Conservation (phyloP, 35 echinoderm and acorn worm species). For the Eucidaris tribuloides region DNA sequence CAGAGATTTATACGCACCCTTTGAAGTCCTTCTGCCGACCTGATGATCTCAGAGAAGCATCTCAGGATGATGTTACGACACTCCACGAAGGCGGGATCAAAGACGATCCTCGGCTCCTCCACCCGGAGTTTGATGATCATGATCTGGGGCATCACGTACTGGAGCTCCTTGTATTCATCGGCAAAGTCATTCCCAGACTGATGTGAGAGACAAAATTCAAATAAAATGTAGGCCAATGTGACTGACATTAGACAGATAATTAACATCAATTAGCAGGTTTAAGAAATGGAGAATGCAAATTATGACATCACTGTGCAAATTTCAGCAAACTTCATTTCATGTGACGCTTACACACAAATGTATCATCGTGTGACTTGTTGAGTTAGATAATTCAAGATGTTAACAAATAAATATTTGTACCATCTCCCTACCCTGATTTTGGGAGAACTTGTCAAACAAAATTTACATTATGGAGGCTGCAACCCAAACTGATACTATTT, state of each 20-base stretch:
- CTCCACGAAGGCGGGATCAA: slow-evolving; percentile 93
- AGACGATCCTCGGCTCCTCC: slow-evolving; percentile 89
- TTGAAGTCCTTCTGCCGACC: slow-evolving; percentile 71
- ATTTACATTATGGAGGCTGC: no score
- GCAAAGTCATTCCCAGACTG: slow-evolving; percentile 94
- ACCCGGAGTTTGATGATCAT: slow-evolving; percentile 98
- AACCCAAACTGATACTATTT: no score
- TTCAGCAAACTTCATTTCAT: not conserved
- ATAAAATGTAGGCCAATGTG: not conserved
- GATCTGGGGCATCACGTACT: slow-evolving; percentile 94
- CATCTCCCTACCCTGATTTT: no score
- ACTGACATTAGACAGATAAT: not conserved
- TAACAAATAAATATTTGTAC: no score
- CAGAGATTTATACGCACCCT: slow-evolving; percentile 35
- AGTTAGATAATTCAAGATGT: no score
- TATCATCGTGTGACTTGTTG: no score
- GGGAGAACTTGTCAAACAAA: no score
- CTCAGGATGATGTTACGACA: slow-evolving; percentile 94
- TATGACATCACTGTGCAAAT: not conserved
- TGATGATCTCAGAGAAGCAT: slow-evolving; percentile 96
- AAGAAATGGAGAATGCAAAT: not conserved
- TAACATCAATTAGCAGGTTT: no score
- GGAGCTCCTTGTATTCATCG: slow-evolving; percentile 80
- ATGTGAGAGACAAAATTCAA: not conserved
- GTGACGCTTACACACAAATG: no score